Percentiles rank a stretch among this genome's conserved stretches.
These are phyloP conservation scores for Myotis vivesi DNA, from an alignment of 2,797 vertebrate species.

Conservation along the genomic window DNA sequence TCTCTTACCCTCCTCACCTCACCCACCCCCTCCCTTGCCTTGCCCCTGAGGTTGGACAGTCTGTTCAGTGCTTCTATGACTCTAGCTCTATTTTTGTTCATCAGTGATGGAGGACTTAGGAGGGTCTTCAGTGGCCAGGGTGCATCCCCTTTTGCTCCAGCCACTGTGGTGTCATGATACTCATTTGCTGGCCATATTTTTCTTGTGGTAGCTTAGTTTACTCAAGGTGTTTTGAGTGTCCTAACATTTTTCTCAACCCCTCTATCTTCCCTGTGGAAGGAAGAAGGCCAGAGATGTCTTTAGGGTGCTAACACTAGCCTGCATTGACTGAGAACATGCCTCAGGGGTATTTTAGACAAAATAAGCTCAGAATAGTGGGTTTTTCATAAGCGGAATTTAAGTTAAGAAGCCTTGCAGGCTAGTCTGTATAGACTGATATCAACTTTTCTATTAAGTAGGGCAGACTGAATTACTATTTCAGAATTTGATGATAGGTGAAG, in stretches of 20 bases:
- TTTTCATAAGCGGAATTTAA: conserved; percentile 46
- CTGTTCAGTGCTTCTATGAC: too few species aligned
- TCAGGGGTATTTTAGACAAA: conserved; percentile 47
- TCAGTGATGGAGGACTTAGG: neutral
- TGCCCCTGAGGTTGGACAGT: too few species aligned
- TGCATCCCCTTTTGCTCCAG: neutral
- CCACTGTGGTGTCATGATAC: neutral
- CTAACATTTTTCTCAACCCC: neutral
- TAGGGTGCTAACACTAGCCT: neutral
- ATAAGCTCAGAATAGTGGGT: conserved; percentile 16
- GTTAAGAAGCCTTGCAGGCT: conserved; percentile 66
- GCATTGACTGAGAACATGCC: conserved; percentile 31
- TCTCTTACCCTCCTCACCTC: too few species aligned
- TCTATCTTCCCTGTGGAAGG: neutral
- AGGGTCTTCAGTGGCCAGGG: neutral
- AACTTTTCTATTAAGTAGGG: conserved; percentile 79
- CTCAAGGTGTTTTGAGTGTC: neutral
- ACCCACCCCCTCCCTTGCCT: too few species aligned
- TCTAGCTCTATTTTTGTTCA: too few species aligned
- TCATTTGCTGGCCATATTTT: neutral
- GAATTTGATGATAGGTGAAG: conserved; percentile 78
- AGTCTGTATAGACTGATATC: conserved; percentile 75
- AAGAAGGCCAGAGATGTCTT: conserved; percentile 22
- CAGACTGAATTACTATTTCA: conserved; percentile 75
- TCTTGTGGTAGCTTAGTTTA: neutral